Base-by-base conservation (phyloP, 2,797 vertebrate genomes). In the Lagocephalus sceleratus region DNA sequence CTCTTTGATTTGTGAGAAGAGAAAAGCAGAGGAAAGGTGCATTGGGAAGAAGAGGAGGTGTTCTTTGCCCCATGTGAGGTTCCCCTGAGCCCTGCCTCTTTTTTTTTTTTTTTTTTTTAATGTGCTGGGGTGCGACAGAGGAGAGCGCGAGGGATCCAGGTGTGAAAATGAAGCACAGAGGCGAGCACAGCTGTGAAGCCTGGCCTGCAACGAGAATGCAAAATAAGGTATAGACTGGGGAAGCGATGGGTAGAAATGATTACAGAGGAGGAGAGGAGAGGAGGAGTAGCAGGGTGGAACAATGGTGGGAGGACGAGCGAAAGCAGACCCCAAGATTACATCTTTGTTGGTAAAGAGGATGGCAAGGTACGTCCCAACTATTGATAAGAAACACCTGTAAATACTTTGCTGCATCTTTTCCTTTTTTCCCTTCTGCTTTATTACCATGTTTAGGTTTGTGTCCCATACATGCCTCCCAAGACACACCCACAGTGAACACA, bases 151-250 rank as follows among this genome's bases (percentile, higher is more conserved):
- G 41, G 60, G 68, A 65, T 59, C 56, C 66, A 54, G 71, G 74
- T 75, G 69, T 76, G 59, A 74, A 79, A 85, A 83, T 74, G 72
- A 68, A 71, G 66, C 61, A 59, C 66, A 60, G 72, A 78, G 55
- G 55, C 57, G 56, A 80, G 63, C 45, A 40, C 79, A 88, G 79
- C 71, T 87, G 84, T 73, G 86, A 87, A 71, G 79, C 71, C 77
- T 66, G 55, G 84, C 87, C 84, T 51, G 68, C 61, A 82, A 83
- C 60, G 20, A 75, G 70, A 69, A 55, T 63, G 54, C 57, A 46
- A 69, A 63, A 60, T 64, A 58, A 52, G 71, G 42, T 64, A 68
- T 15, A 2, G 40, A 43, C 63, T 53, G 40, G 55, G 49, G 38
- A 5, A 45, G 46, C 22, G 39, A 47, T 9, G 12, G 38, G 50